These are phyloP conservation scores for Lasioglossum marginatum DNA, from an alignment of 2,888 invertebrate species.

Conservation along the genomic window DNA sequence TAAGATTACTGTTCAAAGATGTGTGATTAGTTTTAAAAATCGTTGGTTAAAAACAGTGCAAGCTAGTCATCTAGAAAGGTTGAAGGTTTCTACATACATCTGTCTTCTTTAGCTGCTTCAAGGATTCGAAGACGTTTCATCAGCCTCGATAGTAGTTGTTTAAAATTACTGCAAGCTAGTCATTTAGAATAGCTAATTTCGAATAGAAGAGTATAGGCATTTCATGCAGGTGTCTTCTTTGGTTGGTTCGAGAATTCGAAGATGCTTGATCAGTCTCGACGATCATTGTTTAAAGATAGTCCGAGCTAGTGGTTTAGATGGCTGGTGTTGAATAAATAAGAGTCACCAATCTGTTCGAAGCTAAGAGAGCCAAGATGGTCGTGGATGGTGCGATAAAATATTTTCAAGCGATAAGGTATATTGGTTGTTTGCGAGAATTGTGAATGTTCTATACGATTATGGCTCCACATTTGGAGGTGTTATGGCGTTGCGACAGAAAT, in stretches of 20 bases:
- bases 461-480: not conserved
- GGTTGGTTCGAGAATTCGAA: not conserved
- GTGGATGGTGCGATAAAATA: not conserved
- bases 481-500: not conserved
- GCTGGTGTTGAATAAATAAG: not conserved
- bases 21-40: not conserved
- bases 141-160: no score
- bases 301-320: not conserved
- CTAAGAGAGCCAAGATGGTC: not conserved
- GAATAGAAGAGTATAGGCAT: not conserved
- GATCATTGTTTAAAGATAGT: not conserved
- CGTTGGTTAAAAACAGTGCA: not conserved
- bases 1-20: not conserved
- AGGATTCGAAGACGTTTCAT: no score
- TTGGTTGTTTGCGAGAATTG: slow-evolving; percentile 5
- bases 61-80: no score
- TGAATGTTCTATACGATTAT: slow-evolving; percentile 3
- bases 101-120: no score
- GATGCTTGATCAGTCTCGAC: not conserved
- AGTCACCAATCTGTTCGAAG: not conserved
- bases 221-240: not conserved
- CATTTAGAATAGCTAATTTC: not conserved
- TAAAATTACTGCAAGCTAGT: no score
- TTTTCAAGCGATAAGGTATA: not conserved
- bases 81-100: no score